phyloP scores from a whole-genome alignment of 2,888 invertebrate genomes.

The Sinotaia quadrata region DNA sequence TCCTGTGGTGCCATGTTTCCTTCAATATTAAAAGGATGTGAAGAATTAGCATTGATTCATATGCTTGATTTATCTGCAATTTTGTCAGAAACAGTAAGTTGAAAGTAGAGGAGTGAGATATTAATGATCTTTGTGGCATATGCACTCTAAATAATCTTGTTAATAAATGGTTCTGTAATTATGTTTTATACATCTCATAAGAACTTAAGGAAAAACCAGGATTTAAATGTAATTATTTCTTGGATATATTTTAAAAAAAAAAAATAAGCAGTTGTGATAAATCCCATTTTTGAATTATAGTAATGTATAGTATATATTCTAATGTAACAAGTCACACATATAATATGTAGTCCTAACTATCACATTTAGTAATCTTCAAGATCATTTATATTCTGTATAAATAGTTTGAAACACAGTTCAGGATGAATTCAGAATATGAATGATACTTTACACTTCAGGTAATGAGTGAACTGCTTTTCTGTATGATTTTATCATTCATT shows the following conservation, averaged over 20 bases:
- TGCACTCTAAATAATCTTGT: no score
- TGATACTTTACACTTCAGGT: no score
- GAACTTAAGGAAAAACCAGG: background rate
- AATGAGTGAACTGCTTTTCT: no score
- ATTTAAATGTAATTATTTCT: background rate
- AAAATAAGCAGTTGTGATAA: background rate
- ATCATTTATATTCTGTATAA: background rate
- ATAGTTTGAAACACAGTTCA: background rate
- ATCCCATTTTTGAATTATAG: background rate
- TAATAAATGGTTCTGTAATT: no score
- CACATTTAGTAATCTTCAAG: background rate
- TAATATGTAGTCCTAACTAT: background rate
- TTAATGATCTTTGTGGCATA: no score
- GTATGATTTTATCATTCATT: no score
- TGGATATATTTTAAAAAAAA: background rate
- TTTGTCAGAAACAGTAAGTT: conserved; percentile 28
- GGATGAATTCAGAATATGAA: background rate
- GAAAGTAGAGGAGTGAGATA: no score
- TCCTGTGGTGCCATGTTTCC: conserved; percentile 33
- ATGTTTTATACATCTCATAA: no score
- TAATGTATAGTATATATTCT: background rate
- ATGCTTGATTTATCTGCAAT: conserved; percentile 32
- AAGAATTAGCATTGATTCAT: conserved; percentile 41
- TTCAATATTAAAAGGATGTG: conserved; percentile 34
- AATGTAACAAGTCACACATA: background rate